A percentile compares a stretch with the other conserved stretches of the same genome.
These are phyloP conservation scores for Leptinotarsa rubiginosa DNA, from an alignment of 2,888 invertebrate species.

Conservation along the genomic window DNA sequence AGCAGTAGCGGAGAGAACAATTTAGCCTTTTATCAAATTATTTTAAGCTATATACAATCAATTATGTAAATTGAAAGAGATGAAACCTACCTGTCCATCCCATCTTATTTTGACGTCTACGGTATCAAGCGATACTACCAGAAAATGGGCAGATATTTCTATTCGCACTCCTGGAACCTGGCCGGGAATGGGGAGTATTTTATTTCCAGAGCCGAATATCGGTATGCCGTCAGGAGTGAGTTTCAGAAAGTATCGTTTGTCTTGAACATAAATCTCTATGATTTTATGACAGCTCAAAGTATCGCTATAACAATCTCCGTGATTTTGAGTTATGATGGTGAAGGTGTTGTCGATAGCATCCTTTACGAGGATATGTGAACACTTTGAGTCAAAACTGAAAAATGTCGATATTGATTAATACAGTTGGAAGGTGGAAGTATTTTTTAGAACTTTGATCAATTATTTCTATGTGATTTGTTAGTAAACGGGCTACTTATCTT, in stretches of 20 bases:
- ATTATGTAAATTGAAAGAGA: background rate
- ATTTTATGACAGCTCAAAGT: slow-evolving; percentile 67
- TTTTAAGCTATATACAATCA: background rate
- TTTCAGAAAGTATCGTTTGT: slow-evolving; percentile 74
- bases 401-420: slow-evolving; percentile 4
- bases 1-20: too few species aligned
- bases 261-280: slow-evolving; percentile 78
- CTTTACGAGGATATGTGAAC: slow-evolving; percentile 79
- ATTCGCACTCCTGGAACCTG: slow-evolving; percentile 80
- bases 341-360: slow-evolving; percentile 80
- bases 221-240: slow-evolving; percentile 54
- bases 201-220: slow-evolving; percentile 54
- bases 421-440: background rate
- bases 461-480: background rate
- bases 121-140: slow-evolving; percentile 76
- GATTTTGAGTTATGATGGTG: slow-evolving; percentile 73
- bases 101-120: slow-evolving; percentile 79
- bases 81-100: slow-evolving; percentile 72
- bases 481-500: too few species aligned
- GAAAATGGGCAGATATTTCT: slow-evolving; percentile 77
- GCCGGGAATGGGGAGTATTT: slow-evolving; percentile 76
- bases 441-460: too few species aligned
- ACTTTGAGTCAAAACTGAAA: slow-evolving; percentile 80
- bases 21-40: too few species aligned
- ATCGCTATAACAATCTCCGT: slow-evolving; percentile 68